Evolutionary conservation across 2,113 vertebrate species (phyloP), one percentile per base, ranked within the genome.

Genomic region (Sclerurus mexicanus): DNA sequence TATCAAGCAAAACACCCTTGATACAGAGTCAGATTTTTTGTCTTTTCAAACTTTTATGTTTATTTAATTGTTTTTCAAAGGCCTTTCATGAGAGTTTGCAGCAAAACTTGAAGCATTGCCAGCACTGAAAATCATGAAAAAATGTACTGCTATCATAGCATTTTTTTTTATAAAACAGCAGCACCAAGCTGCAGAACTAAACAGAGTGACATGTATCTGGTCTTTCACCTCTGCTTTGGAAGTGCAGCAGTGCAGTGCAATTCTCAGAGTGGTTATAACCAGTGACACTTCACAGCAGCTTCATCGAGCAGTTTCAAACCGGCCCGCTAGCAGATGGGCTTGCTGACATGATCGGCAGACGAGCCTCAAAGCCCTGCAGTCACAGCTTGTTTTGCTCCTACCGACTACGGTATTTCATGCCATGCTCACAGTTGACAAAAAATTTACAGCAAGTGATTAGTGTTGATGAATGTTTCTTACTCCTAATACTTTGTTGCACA

Each of bases 161-260:
- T 27, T 90, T 76, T 83, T 83, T 17, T 80, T 46, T 23, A 50
- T 37, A n/a, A 56, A 59, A 15, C 14, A 39, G 15, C 40, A 22
- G 0, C 0, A 46, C 46, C 20, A 10, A 71, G n/a, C 63, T 88
- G 62, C 31, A 30, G 37, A 63, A 40, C n/a, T 39, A 52, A 21
- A 7, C 0, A 0, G 22, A 37, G 39, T 2, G 25, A 9, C 18
- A 6, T 0, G 1, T 24, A 20, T 8, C 21, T 33, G 24, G 4
- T 37, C 4, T 2, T 33, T 39, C 64, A 52, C 7, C 6, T 22
- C 18, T 13, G 10, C 21, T 42, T 37, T 79, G 59, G 24, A 74
- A 59, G 8, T 1, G 10, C 30, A 68, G 78, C 10, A 1, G 1
- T 3, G 5, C 35, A 4, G 4, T 40, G 20, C 85, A 40, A 1